phyloP scores from a whole-genome alignment of 1,140 invertebrate genomes.

The Trichonephila clavipes region DNA sequence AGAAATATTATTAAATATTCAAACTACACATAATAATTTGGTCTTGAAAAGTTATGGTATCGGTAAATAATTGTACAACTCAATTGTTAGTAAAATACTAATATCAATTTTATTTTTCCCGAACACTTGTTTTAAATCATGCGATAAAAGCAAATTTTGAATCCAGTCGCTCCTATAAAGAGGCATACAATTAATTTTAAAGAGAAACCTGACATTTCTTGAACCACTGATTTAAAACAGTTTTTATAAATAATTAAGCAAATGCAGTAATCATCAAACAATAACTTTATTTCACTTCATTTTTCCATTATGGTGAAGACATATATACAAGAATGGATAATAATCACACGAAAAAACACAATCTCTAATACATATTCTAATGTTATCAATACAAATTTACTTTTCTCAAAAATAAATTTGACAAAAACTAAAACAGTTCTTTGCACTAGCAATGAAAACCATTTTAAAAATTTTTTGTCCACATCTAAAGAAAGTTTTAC shows the following conservation, averaged over 20 bases:
- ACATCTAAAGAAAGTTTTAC: background rate
- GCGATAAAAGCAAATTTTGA: too few relatives aligned
- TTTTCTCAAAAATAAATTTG: slow-evolving; percentile 39
- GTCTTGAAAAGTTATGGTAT: too few relatives aligned
- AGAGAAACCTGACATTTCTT: too few relatives aligned
- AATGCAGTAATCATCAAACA: background rate
- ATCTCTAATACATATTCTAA: background rate
- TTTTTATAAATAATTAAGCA: background rate
- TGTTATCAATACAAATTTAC: slow-evolving; percentile 7
- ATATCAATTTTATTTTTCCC: too few relatives aligned
- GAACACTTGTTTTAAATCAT: too few relatives aligned
- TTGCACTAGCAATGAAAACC: background rate
- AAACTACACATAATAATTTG: too few relatives aligned
- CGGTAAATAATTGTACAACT: too few relatives aligned
- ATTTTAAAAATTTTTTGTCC: background rate
- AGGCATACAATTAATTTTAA: too few relatives aligned
- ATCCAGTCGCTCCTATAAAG: too few relatives aligned
- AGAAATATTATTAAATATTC: too few relatives aligned
- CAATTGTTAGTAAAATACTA: too few relatives aligned
- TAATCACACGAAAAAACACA: background rate
- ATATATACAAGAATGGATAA: slow-evolving; percentile 21
- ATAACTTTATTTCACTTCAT: background rate
- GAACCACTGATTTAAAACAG: too few relatives aligned
- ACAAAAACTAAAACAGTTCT: background rate
- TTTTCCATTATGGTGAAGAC: slow-evolving; percentile 12